Percentiles rank a stretch among this genome's conserved stretches.
These are phyloP conservation scores for Macrobrachium nipponense DNA, from an alignment of 1,140 invertebrate genomes.

Conservation along the genomic window DNA sequence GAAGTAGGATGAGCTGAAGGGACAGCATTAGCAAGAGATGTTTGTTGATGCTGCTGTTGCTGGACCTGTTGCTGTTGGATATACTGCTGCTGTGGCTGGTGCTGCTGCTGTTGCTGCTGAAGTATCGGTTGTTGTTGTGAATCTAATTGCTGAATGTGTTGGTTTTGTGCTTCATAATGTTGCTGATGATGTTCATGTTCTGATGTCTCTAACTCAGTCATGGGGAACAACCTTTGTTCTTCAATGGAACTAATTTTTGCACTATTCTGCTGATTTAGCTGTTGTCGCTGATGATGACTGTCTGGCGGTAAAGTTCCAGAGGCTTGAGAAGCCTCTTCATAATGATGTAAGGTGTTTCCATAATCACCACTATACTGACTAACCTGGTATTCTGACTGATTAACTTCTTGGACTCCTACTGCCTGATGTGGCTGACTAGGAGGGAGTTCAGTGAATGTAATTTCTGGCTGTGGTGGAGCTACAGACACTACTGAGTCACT, in stretches of 20 bases:
- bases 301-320: conserved; percentile 33
- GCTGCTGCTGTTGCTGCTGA: conserved; percentile 27
- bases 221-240: conserved; percentile 25
- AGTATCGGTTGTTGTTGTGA: conserved; percentile 19
- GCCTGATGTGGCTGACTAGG: conserved; percentile 32
- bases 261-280: conserved; percentile 16
- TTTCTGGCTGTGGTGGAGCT: conserved; percentile 26
- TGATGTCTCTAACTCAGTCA: not conserved
- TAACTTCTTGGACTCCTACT: conserved; percentile 42
- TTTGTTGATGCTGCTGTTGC: conserved; percentile 4
- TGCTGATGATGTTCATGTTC: conserved; percentile 20
- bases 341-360: conserved; percentile 46
- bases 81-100: conserved; percentile 23
- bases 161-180: conserved; percentile 16
- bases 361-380: conserved; percentile 44
- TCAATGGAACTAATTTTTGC: conserved; percentile 39
- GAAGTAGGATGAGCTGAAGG: not conserved
- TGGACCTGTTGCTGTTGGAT: conserved; percentile 3
- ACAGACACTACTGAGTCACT: not conserved
- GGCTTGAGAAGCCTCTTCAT: conserved; percentile 35
- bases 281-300: conserved; percentile 25
- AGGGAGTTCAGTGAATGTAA: conserved; percentile 51
- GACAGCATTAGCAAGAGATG: not conserved
- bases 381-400: conserved; percentile 37
- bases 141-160: conserved; percentile 13